phyloP scores from a whole-genome alignment of 2,797 vertebrate genomes.

The Leuciscus waleckii region DNA sequence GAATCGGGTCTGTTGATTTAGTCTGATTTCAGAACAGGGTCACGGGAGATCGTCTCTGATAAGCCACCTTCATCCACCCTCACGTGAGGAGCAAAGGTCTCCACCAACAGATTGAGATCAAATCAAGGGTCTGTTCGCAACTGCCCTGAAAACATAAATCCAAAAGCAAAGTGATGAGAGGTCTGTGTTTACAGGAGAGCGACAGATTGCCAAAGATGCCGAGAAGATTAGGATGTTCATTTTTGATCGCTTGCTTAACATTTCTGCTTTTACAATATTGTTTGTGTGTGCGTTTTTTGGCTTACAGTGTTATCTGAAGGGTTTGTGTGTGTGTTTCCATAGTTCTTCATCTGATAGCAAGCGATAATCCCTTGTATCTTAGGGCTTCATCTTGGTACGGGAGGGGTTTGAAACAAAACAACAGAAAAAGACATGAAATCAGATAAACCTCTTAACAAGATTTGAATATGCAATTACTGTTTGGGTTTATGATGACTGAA shows the following conservation, averaged over 20 bases:
- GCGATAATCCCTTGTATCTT: conserved; percentile 71
- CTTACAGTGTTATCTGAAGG: conserved; percentile 65
- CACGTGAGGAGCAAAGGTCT: conserved; percentile 3
- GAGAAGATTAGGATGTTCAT: conserved; percentile 71
- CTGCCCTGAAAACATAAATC: conserved; percentile 13
- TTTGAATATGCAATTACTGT: conserved; percentile 71
- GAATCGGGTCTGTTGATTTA: conserved; percentile 9
- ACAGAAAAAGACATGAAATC: conserved; percentile 66
- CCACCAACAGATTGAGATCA: conserved; percentile 34
- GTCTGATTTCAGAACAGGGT: conserved; percentile 35
- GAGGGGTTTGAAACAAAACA: conserved; percentile 63
- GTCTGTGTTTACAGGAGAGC: conserved; percentile 50
- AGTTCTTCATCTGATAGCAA: conserved; percentile 60
- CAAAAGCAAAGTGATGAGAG: conserved; percentile 31
- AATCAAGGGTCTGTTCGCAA: conserved; percentile 3
- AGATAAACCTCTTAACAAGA: conserved; percentile 73
- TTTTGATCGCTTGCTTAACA: conserved; percentile 69
- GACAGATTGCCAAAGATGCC: conserved; percentile 67
- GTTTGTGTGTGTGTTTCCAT: conserved; percentile 55
- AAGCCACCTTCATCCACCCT: conserved; percentile 21
- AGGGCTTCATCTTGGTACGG: conserved; percentile 67
- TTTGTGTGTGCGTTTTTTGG: conserved; percentile 36
- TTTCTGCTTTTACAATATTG: conserved; percentile 66
- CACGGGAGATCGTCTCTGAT: conserved; percentile 18
- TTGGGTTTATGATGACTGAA: conserved; percentile 63